phyloP scores from a whole-genome alignment of 2,113 vertebrate species.

The Xerus inauris region DNA sequence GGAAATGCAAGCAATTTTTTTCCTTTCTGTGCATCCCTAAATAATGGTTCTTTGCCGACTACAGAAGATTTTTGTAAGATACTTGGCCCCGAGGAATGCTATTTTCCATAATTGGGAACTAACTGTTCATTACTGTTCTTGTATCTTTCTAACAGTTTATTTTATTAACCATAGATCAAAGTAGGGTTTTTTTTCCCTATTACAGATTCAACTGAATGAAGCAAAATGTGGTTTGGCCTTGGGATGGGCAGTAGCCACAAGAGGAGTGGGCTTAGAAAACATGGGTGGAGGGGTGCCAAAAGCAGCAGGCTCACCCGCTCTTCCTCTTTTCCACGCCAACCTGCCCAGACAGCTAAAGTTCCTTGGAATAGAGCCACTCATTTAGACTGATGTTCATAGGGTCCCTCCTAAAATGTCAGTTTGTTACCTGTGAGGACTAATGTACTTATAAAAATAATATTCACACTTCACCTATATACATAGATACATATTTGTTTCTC shows the following conservation, averaged over 20 bases:
- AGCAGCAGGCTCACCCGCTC: background rate
- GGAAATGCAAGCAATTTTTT: background rate
- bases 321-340: background rate
- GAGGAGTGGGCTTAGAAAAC: background rate
- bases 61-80: background rate
- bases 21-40: background rate
- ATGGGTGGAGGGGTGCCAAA: background rate
- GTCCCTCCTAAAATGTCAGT: background rate
- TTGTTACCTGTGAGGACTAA: background rate
- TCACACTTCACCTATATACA: background rate
- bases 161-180: slow-evolving; percentile 28
- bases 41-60: slow-evolving; percentile 2
- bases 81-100: slow-evolving; percentile 18
- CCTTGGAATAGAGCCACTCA: background rate
- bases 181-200: background rate
- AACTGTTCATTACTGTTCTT: slow-evolving; percentile 45
- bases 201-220: background rate
- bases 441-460: background rate
- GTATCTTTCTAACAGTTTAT: background rate
- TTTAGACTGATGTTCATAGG: background rate
- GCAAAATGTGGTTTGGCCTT: background rate
- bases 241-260: background rate
- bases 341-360: background rate
- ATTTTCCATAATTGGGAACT: slow-evolving; percentile 35
- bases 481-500: background rate